Base-by-base conservation (phyloP, 2,888 invertebrate genomes). In the Selenia dentaria region DNA sequence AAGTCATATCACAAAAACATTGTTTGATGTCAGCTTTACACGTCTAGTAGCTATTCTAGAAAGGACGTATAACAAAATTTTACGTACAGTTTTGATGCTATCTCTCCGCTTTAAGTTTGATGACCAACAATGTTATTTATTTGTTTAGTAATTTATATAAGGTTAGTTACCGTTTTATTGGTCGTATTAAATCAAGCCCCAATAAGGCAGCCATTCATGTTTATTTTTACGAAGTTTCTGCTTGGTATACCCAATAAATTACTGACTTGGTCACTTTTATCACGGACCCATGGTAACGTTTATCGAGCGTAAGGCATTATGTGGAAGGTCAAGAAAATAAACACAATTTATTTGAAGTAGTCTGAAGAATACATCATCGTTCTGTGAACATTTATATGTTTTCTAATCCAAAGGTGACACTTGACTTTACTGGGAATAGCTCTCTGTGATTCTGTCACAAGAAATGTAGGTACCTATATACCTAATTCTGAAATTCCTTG, bases 161-260 rank as follows among this genome's bases (percentile, higher is more conserved):
- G 87, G 88, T 89, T 89, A 87, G 89, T 89, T 87, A 89, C 88
- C 83, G 89, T 89, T 90, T 90, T 90, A 90, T 90, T 88, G 79
- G 71, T 67, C 68, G 81, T 82, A 88, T 89, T 90, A 90, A 90
- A 90, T 90, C 90, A 90, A 83, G 87, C 76, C 83, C 83, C 89
- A 90, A 89, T 89, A 88, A 90, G 89, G 89, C 90, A 87, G 83
- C 83, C 87, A 89, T 90, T 90, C 84, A 86, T 89, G 90, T 90
- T 88, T 88, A 89, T 89, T 89, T 90, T 90, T 89, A 88, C 88
- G 75, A 81, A 88, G 90, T 83, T 88, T 89, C 85, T 89, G 88
- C 83, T 79, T 66, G 78, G 84, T 86, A 84, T 84, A 79, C 67
- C 79, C 79, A 85, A 90, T 89, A 90, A 89, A 89, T 90, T 88